Conservation (phyloP, 2,113 vertebrate genomes). For the Mesembrinibis cayennensis region DNA sequence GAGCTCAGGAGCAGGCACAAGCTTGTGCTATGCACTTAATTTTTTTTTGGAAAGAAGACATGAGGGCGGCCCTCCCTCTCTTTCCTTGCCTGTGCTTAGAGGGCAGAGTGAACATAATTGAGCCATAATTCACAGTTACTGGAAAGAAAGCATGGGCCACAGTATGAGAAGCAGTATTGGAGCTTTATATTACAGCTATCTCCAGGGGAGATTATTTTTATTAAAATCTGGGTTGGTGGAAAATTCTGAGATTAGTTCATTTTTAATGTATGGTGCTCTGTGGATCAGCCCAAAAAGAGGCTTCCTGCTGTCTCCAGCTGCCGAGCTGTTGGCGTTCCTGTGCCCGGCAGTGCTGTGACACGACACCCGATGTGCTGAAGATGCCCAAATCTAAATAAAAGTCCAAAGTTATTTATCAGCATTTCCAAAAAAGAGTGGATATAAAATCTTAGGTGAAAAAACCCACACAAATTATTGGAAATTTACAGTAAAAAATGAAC, state of each 20-base stretch:
- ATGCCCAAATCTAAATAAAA: background rate
- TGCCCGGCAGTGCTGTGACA: background rate
- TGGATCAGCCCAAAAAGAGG: background rate
- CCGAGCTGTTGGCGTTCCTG: background rate
- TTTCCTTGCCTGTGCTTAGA: background rate
- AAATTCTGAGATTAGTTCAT: slow-evolving; percentile 20
- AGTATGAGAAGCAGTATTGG: background rate
- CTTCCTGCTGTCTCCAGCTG: background rate
- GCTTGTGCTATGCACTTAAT: background rate
- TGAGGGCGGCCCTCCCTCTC: background rate
- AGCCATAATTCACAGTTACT: slow-evolving; percentile 36
- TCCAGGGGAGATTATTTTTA: slow-evolving; percentile 43
- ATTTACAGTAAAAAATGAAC: background rate
- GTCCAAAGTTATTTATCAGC: background rate
- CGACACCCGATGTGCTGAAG: background rate
- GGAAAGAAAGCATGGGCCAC: background rate
- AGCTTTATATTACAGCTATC: background rate
- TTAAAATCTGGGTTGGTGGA: slow-evolving; percentile 46
- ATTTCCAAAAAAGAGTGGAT: background rate
- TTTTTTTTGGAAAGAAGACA: background rate
- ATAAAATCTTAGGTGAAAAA: background rate
- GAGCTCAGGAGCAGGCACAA: too few relatives aligned
- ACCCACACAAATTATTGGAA: background rate
- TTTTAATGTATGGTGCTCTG: slow-evolving; percentile 2
- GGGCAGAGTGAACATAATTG: slow-evolving; percentile 39